phyloP scores from a whole-genome alignment of 2,113 vertebrate genomes.

The Drymodes brunneopygia region DNA sequence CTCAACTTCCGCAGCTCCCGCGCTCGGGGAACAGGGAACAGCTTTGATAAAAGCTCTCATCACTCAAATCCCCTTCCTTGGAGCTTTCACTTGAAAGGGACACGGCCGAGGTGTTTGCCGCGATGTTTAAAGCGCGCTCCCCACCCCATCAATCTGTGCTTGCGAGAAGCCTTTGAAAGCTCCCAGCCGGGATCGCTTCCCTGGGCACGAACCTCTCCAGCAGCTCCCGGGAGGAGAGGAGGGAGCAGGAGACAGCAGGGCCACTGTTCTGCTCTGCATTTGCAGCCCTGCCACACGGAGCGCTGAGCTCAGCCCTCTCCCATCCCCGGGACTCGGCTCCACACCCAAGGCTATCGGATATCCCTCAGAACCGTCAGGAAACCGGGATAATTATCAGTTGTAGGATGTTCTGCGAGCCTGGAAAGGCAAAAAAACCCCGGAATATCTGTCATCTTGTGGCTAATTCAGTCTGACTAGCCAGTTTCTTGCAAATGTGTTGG shows the following conservation, averaged over 20 bases:
- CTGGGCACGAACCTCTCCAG: background rate
- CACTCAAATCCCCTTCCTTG: conserved; percentile 20
- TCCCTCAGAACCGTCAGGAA: background rate
- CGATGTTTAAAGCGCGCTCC: background rate
- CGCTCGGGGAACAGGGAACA: background rate
- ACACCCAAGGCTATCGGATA: background rate
- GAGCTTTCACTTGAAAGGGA: conserved; percentile 45
- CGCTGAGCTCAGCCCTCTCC: background rate
- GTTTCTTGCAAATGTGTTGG: conserved; percentile 7
- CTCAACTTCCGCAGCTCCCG: conserved; percentile 28
- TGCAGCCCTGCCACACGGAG: background rate
- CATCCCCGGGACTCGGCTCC: background rate
- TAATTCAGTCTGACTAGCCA: background rate
- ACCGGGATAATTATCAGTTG: background rate
- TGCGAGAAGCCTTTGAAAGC: conserved; percentile 27
- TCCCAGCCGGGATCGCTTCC: background rate
- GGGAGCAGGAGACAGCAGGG: background rate
- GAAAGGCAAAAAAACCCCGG: background rate
- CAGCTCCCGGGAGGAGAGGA: background rate
- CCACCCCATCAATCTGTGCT: conserved; percentile 9
- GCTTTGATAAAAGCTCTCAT: conserved; percentile 29
- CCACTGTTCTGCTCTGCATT: background rate
- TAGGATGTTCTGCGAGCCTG: background rate
- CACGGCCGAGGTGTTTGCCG: background rate
- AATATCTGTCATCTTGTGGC: background rate